A percentile compares a stretch with the other conserved stretches of the same genome.
phyloP scores from a whole-genome alignment of 2,888 invertebrate species.

The Mystacides longicornis region DNA sequence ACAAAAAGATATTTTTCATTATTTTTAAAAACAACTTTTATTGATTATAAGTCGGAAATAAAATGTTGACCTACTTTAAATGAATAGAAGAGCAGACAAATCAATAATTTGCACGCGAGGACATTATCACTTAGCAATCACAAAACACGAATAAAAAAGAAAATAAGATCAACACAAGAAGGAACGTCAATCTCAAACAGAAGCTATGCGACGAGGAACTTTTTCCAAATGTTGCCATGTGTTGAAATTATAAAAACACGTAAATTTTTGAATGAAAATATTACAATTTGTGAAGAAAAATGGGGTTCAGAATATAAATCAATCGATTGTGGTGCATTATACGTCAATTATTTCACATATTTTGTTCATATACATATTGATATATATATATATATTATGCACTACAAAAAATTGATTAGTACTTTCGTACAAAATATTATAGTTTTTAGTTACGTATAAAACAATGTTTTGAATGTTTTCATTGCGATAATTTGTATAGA shows the following conservation, averaged over 20 bases:
- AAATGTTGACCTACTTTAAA: constrained; percentile 13
- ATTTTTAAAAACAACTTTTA: background rate
- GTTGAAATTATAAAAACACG: background rate
- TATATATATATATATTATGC: too few species aligned
- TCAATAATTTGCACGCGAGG: constrained; percentile 17
- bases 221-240: background rate
- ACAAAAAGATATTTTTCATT: constrained; percentile 3
- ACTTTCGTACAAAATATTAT: too few species aligned
- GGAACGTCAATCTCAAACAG: constrained; percentile 1
- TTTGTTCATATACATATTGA: too few species aligned
- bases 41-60: background rate
- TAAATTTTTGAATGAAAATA: too few species aligned
- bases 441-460: too few species aligned
- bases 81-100: constrained; percentile 6
- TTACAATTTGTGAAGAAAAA: too few species aligned
- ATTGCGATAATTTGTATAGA: too few species aligned
- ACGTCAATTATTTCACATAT: too few species aligned
- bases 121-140: constrained; percentile 18
- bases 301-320: too few species aligned
- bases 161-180: constrained; percentile 20
- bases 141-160: constrained; percentile 20
- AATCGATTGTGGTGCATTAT: too few species aligned
- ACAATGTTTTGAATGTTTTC: too few species aligned
- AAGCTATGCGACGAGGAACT: background rate
- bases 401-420: too few species aligned